Evolutionary conservation across 1,140 invertebrate species (phyloP).

Genomic region (Eupeodes corollae): DNA sequence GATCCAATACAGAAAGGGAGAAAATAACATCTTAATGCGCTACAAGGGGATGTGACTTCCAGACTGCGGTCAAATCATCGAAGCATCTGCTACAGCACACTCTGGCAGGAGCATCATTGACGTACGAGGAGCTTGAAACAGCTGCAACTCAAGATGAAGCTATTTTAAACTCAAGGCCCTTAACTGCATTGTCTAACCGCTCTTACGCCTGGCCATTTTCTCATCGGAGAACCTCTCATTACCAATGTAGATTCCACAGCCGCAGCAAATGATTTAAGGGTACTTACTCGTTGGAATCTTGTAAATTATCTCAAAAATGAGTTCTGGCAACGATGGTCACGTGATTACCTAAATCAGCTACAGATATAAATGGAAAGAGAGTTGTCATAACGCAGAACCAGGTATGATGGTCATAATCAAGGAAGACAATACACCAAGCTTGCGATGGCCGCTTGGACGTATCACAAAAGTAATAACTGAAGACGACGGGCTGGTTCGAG

Average conservation of each 20-base stretch:
- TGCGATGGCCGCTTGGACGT: no score
- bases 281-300: neutral
- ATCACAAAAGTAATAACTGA: no score
- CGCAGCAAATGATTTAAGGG: neutral
- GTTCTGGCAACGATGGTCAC: neutral
- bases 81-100: constrained; percentile 18
- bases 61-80: constrained; percentile 17
- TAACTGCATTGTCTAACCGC: constrained; percentile 17
- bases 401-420: neutral
- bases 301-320: neutral
- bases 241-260: constrained; percentile 3
- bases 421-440: neutral
- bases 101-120: constrained; percentile 13
- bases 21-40: no score
- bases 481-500: no score
- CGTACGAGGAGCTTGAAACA: constrained; percentile 16
- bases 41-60: no score
- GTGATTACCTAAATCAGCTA: neutral
- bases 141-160: constrained; percentile 19
- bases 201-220: constrained; percentile 33
- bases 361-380: neutral
- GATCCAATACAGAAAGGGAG: no score
- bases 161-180: constrained; percentile 21
- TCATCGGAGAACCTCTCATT: constrained; percentile 21
- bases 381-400: neutral